Evolutionary conservation across 2,888 invertebrate species (phyloP), one percentile per base, ranked within the genome.

Genomic region (Temnothorax unifasciatus): DNA sequence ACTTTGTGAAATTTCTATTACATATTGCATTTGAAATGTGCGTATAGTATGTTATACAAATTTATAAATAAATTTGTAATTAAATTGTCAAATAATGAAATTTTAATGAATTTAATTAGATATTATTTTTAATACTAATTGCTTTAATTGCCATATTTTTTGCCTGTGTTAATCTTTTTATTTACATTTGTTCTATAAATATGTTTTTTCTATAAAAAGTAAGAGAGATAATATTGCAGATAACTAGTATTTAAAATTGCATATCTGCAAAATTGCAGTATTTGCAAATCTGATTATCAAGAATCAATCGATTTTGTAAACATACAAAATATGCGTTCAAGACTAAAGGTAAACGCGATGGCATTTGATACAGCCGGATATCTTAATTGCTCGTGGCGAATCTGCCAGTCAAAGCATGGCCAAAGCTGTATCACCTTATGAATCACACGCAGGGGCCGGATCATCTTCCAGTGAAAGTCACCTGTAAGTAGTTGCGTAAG

Each of bases 391-490:
- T 52, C 47, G 18, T 18, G 29, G 61, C 50, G n/a, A 85, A 79
- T 84, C 74, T 50, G 34, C 13, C 41, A 50, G 52, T 68, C 34
- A 50, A 59, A 29, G 29, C 29, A 59, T 64, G 50, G 83, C 57
- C 84, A 50, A 86, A 79, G 77, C 41, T 81, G 57, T 63, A 74
- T 79, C 82, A 73, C 21, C 59, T 74, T 74, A 74, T 88, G 82
- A 77, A 87, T 87, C 79, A 69, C 38, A 47, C n/a, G 18, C 29
- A 52, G 41, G 69, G 64, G 69, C 81, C 71, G 81, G 64, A 84
- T 88, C 89, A 87, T 89, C 87, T 73, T 76, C 61, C 79, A 88
- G 91, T 91, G 91, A 91, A 91, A 91, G 91, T 92, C 86, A 68
- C 71, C 77, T 54, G 66, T 71, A 77, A 59, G 82, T 59, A 59